Percentiles rank a stretch among this genome's conserved stretches.
Conservation (phyloP, 2,888 invertebrate species). For the Vesta saturnalis region DNA sequence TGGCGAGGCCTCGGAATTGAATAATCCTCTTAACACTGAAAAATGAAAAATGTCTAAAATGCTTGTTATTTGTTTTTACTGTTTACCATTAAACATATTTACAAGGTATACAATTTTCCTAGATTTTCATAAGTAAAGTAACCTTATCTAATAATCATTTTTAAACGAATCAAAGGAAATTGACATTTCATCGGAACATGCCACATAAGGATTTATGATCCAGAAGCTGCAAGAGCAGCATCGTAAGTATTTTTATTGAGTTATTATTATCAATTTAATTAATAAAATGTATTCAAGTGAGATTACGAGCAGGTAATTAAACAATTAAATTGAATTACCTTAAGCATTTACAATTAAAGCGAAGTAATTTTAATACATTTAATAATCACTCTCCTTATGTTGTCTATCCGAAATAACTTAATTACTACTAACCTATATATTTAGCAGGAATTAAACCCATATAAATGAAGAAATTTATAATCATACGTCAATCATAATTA, state of each 20-base stretch:
- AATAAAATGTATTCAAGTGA: constrained; percentile 24
- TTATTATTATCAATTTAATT: not conserved
- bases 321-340: not conserved
- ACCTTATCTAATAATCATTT: not conserved
- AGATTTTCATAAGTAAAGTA: too few relatives aligned
- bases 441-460: constrained; percentile 59
- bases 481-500: constrained; percentile 16
- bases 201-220: not conserved
- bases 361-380: not conserved
- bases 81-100: constrained; percentile 31
- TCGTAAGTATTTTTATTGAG: not conserved
- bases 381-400: constrained; percentile 17
- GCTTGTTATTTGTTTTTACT: too few relatives aligned
- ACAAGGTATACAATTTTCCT: not conserved
- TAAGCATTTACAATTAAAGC: not conserved
- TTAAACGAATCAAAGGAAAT: not conserved
- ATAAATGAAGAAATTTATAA: constrained; percentile 22
- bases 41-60: constrained; percentile 1
- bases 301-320: constrained; percentile 52
- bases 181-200: not conserved
- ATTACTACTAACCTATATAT: constrained; percentile 55
- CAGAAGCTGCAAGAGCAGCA: not conserved
- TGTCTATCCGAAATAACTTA: not conserved
- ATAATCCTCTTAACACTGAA: constrained; percentile 71
- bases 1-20: constrained; percentile 71